Evolutionary conservation across 2,797 vertebrate species (phyloP), one percentile per base, ranked within the genome.

Genomic region (Myotis vivesi): DNA sequence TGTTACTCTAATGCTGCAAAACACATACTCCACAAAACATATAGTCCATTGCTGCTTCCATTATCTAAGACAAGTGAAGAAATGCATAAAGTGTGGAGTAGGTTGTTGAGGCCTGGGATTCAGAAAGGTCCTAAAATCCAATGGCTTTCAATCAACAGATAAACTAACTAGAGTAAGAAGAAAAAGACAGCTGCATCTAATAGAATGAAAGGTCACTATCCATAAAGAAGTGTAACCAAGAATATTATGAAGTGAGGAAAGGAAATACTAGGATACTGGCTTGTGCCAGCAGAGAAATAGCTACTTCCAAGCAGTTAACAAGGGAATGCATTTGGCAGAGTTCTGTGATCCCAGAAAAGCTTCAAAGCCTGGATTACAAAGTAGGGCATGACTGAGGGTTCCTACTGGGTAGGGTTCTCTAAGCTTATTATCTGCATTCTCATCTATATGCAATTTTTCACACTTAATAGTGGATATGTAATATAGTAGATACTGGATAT

Each of bases 21-120:
- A 81, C 8, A 62, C 46, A 66, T 10, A 59, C 9, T 62, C 59
- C 59, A 62, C 59, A 62, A 62, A 30, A 62, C 30, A 62, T 16
- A 71, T 72, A 76, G 10, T 64, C 30, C 5, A 41, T 7, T 20
- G 7, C 16, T 83, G 53, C 55, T 44, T 92, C 33, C n/a, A 80
- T 46, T 59, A 77, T 72, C 64, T 91, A 86, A 89, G 94, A 84
- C 20, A 95, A 89, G 5, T 53, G 15, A 36, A 46, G 28, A 86
- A 36, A 59, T 19, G 71, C 23, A 28, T 25, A 2, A 84, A 22
- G 7, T 69, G 8, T 28, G 12, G 8, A 90, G 17, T n/a, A 38
- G 2, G 0, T 33, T 55, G 15, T 75, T 91, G 36, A 79, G 23
- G 3, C 66, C 33, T 73, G 44, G 9, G 0, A 83, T 10, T 79